Conservation (phyloP, 2,113 vertebrate species). For the Pungitius pungitius region DNA sequence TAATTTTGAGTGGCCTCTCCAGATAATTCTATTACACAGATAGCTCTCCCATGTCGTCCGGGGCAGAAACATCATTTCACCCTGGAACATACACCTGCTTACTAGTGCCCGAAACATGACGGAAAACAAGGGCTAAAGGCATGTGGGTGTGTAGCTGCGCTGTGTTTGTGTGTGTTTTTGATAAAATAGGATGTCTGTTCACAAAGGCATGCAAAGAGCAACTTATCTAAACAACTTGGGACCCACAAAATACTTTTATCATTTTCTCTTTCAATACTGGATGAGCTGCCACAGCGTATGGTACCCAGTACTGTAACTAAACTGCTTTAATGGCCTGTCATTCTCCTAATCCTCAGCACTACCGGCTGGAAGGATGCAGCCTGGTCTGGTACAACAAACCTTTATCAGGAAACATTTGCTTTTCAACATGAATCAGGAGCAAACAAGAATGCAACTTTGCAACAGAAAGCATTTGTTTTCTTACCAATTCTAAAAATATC, state of each 20-base stretch:
- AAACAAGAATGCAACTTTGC: no score
- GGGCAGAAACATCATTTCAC: constrained; percentile 65
- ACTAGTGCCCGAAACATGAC: constrained; percentile 39
- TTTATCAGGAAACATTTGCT: background rate
- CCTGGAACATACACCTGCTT: constrained; percentile 65
- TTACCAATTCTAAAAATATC: background rate
- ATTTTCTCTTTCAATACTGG: constrained; percentile 36
- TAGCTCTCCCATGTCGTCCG: constrained; percentile 64
- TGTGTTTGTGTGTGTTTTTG: constrained; percentile 3
- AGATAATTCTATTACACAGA: constrained; percentile 78
- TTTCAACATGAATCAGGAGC: constrained; percentile 7
- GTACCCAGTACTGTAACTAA: constrained; percentile 23
- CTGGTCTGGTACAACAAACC: background rate
- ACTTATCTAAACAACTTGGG: constrained; percentile 54
- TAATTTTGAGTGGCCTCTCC: constrained; percentile 76
- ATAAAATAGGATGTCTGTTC: constrained; percentile 16
- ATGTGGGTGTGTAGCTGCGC: constrained; percentile 30
- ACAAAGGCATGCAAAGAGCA: constrained; percentile 29
- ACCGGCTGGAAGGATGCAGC: constrained; percentile 10
- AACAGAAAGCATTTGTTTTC: background rate
- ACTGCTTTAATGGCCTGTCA: constrained; percentile 40
- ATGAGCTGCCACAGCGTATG: constrained; percentile 11
- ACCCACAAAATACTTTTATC: constrained; percentile 54
- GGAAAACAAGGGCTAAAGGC: constrained; percentile 55
- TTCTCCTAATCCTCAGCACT: constrained; percentile 43